phyloP scores from a whole-genome alignment of 2,797 vertebrate species.

The Halcyon badia region DNA sequence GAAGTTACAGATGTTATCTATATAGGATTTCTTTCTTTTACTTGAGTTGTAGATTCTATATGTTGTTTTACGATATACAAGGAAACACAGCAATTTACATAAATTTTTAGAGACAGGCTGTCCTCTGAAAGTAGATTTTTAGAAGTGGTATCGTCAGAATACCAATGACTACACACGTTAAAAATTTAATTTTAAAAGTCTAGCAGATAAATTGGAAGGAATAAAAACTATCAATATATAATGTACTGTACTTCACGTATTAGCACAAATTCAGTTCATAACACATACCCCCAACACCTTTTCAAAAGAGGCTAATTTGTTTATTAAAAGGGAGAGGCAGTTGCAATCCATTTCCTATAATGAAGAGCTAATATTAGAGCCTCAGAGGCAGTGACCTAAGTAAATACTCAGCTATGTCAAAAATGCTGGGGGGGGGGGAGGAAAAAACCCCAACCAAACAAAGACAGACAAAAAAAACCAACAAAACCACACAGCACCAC shows the following conservation, averaged over 20 bases:
- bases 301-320: not conserved
- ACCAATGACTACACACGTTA: not conserved
- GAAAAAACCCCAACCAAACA: not conserved
- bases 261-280: not conserved
- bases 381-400: not conserved
- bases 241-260: fast-evolving
- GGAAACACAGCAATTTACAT: not conserved
- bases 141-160: not conserved
- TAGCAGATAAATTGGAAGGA: not conserved
- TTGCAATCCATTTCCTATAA: not conserved
- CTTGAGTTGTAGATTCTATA: not conserved
- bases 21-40: not conserved
- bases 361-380: not conserved
- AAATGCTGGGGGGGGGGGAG: fast-evolving
- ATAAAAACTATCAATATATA: not conserved
- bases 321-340: not conserved
- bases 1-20: not conserved
- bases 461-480: too few species aligned
- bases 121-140: not conserved
- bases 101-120: not conserved
- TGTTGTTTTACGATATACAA: not conserved
- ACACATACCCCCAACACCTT: not conserved
- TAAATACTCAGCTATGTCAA: not conserved
- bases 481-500: too few species aligned
- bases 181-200: not conserved